Base-by-base conservation (phyloP, 2,113 vertebrate genomes). In the Takifugu bimaculatus region DNA sequence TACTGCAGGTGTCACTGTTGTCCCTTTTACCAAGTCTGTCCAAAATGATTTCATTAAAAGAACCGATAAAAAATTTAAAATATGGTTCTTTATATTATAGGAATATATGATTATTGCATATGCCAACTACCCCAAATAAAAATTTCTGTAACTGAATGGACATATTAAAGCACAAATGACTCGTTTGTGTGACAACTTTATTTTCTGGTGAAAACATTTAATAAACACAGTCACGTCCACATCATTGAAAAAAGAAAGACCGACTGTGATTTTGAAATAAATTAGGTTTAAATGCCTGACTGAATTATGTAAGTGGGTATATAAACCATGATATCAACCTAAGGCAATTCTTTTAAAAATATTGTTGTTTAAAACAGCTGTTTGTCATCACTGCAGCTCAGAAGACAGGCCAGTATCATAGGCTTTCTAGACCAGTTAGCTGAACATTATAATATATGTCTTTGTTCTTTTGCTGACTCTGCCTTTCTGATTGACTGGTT, bases 361-460 rank as follows among this genome's bases (percentile, higher is more conserved):
- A 90, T 92, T 92, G 89, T 86, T 89, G 85, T 88, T 84, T 70
- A 75, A 82, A 62, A 72, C 66, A 85, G 81, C 88, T 72, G 81
- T 79, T 71, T 79, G 74, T 79, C 9, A 64, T 66, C 45, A 4
- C 50, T 78, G 67, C 77, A 78, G 65, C 63, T 85, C 76, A 78
- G 54, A 26, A 43, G 32, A 56, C 32, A 25, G 32, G 54, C 25
- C 5, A 43, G 26, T 35, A 56, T 14, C 48, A 50, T 6, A n/a
- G 48, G 15, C 4, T 50, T 10, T 39, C 7, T 39, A 39, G 35
- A 1, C 35, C 6, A 10, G 6, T 39, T 39, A 39, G 35, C 35
- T 39, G 35, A 39, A 39, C 11, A 10, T 39, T 1, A 35, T 35
- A 2, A 35, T 35, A 5, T 35, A 2, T n/a, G 13, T 13, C 14